Percentiles rank a stretch among this genome's conserved stretches.
phyloP scores from a whole-genome alignment of 2,888 invertebrate genomes.

The Willowsia nigromaculata region DNA sequence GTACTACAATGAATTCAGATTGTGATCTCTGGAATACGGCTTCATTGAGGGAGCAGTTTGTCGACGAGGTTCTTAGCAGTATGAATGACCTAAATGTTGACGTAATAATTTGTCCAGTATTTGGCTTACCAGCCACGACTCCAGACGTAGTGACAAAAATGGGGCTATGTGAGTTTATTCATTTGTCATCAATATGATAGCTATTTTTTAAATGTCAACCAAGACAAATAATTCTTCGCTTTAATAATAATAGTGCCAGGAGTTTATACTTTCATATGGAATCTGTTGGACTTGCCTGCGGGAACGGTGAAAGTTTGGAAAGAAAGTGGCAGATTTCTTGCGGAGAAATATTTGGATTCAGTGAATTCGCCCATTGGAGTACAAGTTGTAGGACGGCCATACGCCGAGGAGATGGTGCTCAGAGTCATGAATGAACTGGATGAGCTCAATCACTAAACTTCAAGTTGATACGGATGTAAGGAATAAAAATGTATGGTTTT shows the following conservation, averaged over 20 bases:
- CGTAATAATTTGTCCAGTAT: constrained; percentile 70
- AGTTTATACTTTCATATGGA: constrained; percentile 70
- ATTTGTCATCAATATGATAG: background rate
- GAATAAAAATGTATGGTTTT: background rate
- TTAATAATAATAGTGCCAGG: constrained; percentile 53
- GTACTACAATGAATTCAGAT: constrained; percentile 50
- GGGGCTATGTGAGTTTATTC: constrained; percentile 27
- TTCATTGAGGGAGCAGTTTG: constrained; percentile 61
- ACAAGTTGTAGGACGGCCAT: constrained; percentile 80
- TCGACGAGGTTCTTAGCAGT: constrained; percentile 60
- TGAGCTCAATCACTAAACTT: constrained; percentile 52
- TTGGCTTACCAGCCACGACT: constrained; percentile 42
- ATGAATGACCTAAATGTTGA: constrained; percentile 71
- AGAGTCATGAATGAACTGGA: constrained; percentile 79
- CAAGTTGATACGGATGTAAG: no score
- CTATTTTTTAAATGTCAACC: background rate
- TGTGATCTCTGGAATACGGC: constrained; percentile 67
- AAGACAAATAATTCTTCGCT: background rate
- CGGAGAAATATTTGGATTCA: constrained; percentile 71
- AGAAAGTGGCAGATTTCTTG: constrained; percentile 68
- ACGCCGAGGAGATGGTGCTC: constrained; percentile 80
- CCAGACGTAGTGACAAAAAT: constrained; percentile 42
- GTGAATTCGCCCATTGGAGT: constrained; percentile 80
- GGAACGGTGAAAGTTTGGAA: constrained; percentile 72
- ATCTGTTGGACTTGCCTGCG: constrained; percentile 70